A percentile compares a stretch with the other conserved stretches of the same genome.
These are phyloP conservation scores for Craniophora ligustri DNA, from an alignment of 2,888 invertebrate species.

Conservation along the genomic window DNA sequence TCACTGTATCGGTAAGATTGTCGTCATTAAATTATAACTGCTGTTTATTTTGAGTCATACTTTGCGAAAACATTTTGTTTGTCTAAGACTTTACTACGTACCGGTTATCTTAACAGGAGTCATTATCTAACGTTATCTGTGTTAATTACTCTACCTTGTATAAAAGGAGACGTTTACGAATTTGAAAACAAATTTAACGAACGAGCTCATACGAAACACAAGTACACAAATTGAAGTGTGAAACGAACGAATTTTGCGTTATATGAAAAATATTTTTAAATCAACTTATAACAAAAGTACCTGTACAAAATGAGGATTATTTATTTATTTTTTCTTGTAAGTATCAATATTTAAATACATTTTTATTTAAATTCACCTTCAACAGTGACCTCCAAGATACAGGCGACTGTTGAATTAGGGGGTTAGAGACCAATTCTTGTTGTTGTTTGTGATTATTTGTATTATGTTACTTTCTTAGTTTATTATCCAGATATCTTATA, in stretches of 20 bases:
- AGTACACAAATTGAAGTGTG: conserved; percentile 66
- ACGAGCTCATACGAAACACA: conserved; percentile 81
- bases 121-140: conserved; percentile 84
- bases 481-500: too few species aligned
- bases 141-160: conserved; percentile 77
- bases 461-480: too few species aligned
- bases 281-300: conserved; percentile 47
- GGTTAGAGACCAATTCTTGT: too few species aligned
- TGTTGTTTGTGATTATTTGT: too few species aligned
- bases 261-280: conserved; percentile 57
- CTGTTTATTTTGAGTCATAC: conserved; percentile 81
- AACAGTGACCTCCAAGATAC: too few species aligned
- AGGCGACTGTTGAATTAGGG: too few species aligned
- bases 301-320: conserved; percentile 76
- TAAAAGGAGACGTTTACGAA: conserved; percentile 73
- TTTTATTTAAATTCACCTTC: too few species aligned
- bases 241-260: conserved; percentile 82
- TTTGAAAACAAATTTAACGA: conserved; percentile 75
- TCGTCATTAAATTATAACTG: conserved; percentile 51
- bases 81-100: conserved; percentile 68
- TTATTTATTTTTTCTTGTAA: conserved; percentile 78
- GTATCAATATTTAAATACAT: conserved; percentile 53
- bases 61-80: conserved; percentile 85
- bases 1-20: conserved; percentile 62
- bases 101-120: conserved; percentile 76